These are phyloP conservation scores for Gryllus bimaculatus DNA, from an alignment of 1,140 invertebrate species.

Conservation along the genomic window DNA sequence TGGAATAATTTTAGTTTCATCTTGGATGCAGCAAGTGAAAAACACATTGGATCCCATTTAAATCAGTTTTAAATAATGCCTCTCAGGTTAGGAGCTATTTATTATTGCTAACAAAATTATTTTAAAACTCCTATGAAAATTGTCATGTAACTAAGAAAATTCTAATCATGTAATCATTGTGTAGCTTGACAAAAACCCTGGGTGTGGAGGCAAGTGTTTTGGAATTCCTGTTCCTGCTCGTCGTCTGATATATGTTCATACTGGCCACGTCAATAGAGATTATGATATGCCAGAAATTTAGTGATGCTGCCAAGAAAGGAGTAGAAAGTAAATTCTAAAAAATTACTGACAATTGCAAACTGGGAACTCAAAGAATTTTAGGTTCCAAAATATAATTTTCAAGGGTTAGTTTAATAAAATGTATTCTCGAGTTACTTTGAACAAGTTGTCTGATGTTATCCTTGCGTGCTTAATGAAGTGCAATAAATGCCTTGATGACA, in stretches of 20 bases:
- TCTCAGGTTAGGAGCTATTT: not conserved
- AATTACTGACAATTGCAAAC: not conserved
- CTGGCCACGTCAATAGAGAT: slow-evolving; percentile 63
- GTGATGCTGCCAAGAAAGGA: slow-evolving; percentile 49
- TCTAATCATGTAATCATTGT: not conserved
- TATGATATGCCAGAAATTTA: slow-evolving; percentile 65
- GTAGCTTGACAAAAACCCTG: slow-evolving; percentile 9
- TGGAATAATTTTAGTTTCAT: not conserved
- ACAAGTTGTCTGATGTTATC: not conserved
- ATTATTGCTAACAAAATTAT: not conserved
- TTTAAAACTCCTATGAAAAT: not conserved
- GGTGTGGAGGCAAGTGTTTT: slow-evolving; percentile 37
- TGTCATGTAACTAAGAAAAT: not conserved
- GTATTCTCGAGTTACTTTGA: not conserved
- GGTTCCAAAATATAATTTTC: not conserved
- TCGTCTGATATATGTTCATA: slow-evolving; percentile 62
- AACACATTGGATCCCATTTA: not conserved
- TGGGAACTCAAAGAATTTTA: not conserved
- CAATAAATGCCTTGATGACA: not conserved
- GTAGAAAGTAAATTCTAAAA: slow-evolving; percentile 41
- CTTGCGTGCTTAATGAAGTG: not conserved
- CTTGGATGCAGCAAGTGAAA: not conserved
- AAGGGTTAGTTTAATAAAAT: not conserved
- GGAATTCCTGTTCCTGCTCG: slow-evolving; percentile 52
- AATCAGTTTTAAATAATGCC: not conserved